Evolutionary conservation across 2,113 vertebrate genomes (phyloP).

Genomic region (Phylloscopus trochilus): DNA sequence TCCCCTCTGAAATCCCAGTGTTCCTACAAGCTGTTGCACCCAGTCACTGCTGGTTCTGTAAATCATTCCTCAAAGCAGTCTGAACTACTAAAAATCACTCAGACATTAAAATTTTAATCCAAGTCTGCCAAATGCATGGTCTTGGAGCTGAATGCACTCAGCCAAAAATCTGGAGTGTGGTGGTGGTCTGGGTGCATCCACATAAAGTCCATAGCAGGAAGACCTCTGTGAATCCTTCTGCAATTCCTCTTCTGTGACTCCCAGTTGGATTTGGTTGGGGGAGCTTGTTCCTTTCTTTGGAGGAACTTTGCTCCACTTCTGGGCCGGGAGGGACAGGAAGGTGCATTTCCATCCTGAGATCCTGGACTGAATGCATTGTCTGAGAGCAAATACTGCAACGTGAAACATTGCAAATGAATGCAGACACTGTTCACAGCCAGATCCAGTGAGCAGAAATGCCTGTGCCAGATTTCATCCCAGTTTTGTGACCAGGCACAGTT

Average conservation of each 20-base stretch:
- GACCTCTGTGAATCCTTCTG: not conserved
- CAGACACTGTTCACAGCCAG: not conserved
- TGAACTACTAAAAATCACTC: not conserved
- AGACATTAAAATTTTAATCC: not conserved
- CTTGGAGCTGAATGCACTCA: not conserved
- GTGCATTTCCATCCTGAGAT: not conserved
- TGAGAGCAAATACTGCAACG: not conserved
- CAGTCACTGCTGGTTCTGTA: not conserved
- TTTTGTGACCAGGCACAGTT: accelerated
- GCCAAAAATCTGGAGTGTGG: not conserved
- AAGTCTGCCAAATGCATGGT: accelerated
- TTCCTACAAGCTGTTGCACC: not conserved
- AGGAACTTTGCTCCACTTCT: not conserved
- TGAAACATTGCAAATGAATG: not conserved
- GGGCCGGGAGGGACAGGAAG: not conserved
- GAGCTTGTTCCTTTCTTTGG: not conserved
- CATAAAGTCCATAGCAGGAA: accelerated
- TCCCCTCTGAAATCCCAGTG: not conserved
- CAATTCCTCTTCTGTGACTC: not conserved
- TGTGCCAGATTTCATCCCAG: not conserved
- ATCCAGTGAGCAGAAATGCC: not conserved
- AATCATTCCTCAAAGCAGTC: not conserved
- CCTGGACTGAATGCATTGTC: not conserved
- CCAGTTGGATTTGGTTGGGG: not conserved
- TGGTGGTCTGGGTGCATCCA: not conserved